These are phyloP conservation scores for Hycleus phaleratus DNA, from an alignment of 1,140 invertebrate genomes.

Conservation along the genomic window DNA sequence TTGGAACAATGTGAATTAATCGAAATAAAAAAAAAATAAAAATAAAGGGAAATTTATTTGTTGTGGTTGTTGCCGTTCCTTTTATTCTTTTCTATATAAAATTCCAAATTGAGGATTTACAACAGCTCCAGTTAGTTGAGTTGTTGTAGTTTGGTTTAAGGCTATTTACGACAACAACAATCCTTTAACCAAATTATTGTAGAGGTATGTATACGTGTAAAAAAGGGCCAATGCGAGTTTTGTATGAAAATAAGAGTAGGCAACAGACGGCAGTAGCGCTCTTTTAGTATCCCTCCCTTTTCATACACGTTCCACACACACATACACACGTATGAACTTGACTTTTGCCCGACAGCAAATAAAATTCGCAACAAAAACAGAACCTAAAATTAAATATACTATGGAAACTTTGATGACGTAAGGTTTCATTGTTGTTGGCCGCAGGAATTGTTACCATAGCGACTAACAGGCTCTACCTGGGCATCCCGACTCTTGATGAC, in stretches of 20 bases:
- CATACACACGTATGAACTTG: not conserved
- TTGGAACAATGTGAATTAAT: constrained; percentile 14
- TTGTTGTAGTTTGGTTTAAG: too few species aligned
- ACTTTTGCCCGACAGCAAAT: constrained; percentile 6
- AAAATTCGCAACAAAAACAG: constrained; percentile 18
- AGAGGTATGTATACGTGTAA: too few species aligned
- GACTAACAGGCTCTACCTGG: constrained; percentile 15
- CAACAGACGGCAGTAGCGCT: too few species aligned
- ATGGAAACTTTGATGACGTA: constrained; percentile 21
- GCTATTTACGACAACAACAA: not conserved
- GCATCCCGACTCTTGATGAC: constrained; percentile 3
- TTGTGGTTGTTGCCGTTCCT: too few species aligned
- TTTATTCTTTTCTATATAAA: too few species aligned
- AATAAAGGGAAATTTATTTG: too few species aligned
- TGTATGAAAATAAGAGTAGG: too few species aligned
- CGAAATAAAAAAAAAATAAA: constrained; percentile 7
- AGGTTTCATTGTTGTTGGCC: constrained; percentile 23
- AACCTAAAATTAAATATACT: constrained; percentile 22
- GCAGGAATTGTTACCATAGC: constrained; percentile 21
- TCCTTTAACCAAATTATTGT: not conserved
- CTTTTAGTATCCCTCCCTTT: too few species aligned
- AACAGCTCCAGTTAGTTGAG: too few species aligned
- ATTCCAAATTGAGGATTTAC: too few species aligned
- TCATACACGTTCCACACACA: too few species aligned
- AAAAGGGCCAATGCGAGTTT: too few species aligned